Conservation (phyloP, 2,888 invertebrate species). For the Caradrina kadenii region DNA sequence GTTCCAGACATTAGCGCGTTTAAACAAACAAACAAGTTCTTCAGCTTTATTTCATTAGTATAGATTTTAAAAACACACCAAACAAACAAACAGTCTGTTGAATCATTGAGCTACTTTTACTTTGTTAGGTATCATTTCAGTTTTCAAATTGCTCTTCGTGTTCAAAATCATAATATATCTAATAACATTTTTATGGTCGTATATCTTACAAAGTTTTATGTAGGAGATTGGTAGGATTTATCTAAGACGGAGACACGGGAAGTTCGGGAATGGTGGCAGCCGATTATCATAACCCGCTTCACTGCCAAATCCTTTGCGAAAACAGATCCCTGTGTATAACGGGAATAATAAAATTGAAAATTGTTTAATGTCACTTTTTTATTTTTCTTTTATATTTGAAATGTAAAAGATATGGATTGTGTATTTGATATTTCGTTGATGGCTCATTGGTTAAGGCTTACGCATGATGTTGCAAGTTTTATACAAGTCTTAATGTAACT, state of each 20-base stretch:
- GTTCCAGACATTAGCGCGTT: too few relatives aligned
- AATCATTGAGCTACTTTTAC: background rate
- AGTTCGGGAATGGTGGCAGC: constrained; percentile 58
- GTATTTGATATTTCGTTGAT: too few relatives aligned
- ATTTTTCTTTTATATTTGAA: constrained; percentile 13
- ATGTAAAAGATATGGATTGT: background rate
- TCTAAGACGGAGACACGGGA: constrained; percentile 58
- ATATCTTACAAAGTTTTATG: constrained; percentile 63
- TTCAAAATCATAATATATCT: constrained; percentile 50
- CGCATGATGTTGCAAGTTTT: too few relatives aligned
- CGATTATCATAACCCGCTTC: constrained; percentile 67
- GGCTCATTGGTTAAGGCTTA: too few relatives aligned
- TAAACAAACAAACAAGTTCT: background rate
- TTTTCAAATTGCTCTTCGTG: constrained; percentile 44
- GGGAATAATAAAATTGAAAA: constrained; percentile 53
- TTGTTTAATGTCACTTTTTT: constrained; percentile 56
- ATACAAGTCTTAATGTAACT: too few relatives aligned
- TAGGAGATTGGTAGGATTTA: constrained; percentile 65
- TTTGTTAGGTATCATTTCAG: constrained; percentile 16
- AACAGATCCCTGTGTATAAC: constrained; percentile 56
- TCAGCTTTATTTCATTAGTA: too few relatives aligned
- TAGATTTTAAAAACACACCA: background rate
- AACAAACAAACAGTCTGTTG: constrained; percentile 6
- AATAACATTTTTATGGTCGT: constrained; percentile 55
- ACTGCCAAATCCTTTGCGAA: constrained; percentile 58